Percentiles rank a stretch among this genome's conserved stretches.
These are phyloP conservation scores for Agriopis marginaria DNA, from an alignment of 2,888 invertebrate genomes.

Conservation along the genomic window DNA sequence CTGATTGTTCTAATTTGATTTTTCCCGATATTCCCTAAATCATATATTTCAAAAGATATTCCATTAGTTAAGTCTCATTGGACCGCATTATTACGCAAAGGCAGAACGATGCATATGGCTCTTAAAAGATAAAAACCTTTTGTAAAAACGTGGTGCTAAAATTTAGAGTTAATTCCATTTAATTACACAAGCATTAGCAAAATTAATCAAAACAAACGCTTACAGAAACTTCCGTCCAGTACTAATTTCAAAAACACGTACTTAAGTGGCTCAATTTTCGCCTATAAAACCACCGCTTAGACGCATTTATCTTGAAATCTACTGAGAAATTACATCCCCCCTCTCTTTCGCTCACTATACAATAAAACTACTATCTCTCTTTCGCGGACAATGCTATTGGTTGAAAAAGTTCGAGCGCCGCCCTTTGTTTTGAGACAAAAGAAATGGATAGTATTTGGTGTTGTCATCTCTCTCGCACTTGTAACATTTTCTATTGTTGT, in stretches of 20 bases:
- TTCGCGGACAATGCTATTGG: conserved; percentile 45
- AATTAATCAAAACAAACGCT: conserved; percentile 36
- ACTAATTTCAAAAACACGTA: conserved; percentile 44
- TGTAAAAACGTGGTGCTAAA: background rate
- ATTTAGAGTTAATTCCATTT: conserved; percentile 3
- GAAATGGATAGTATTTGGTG: conserved; percentile 40
- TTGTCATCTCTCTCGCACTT: conserved; percentile 41
- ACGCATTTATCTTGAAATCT: conserved; percentile 40
- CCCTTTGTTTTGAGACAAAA: conserved; percentile 50
- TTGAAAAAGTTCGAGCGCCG: conserved; percentile 45
- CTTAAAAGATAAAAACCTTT: no score
- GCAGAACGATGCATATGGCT: no score
- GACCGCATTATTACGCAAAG: no score
- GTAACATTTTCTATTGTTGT: conserved; percentile 34
- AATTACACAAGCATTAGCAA: conserved; percentile 14
- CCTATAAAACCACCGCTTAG: conserved; percentile 45
- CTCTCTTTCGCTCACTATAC: conserved; percentile 35
- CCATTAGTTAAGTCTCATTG: no score
- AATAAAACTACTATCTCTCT: conserved; percentile 33
- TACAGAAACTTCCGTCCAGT: conserved; percentile 33
- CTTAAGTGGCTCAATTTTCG: conserved; percentile 44
- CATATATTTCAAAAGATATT: no score
- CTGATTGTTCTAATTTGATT: no score
- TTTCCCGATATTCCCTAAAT: no score
- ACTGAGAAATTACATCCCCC: conserved; percentile 25